Base-by-base conservation (phyloP, 2,797 vertebrate genomes). In the Chloroceryle inda region DNA sequence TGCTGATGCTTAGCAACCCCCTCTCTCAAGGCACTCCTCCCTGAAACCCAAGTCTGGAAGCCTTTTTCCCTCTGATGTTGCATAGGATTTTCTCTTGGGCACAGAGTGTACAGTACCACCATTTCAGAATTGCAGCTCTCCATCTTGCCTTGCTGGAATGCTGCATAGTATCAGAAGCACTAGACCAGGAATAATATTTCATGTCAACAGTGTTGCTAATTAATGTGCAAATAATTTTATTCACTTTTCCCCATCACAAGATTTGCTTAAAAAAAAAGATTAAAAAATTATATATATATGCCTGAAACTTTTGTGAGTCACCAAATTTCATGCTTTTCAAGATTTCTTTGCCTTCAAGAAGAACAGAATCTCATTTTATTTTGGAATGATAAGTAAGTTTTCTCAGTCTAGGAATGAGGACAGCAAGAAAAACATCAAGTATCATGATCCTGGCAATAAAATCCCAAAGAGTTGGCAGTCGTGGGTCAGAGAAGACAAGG, bases 341-440 rank as follows among this genome's bases (percentile, higher is more conserved):
- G 53, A 68, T 85, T 91, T 82, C 18, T 89, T 93, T 85, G 35
- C 81, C 47, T 88, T 62, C 50, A 56, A 66, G 61, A 83, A 69
- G 58, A 85, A 66, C 11, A 47, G 79, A 90, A 89, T 81, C 31
- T 91, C 40, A 72, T 88, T 95, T 96, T 82, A 50, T 52, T 92
- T 94, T 92, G 86, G 63, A 78, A 76, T 45, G 47, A 90, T 84
- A 94, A 91, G 59, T 77, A 91, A 75, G 35, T 88, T 86, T 93
- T 92, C 45, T 96, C 50, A 40, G 78, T 92, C 91, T 78, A 88
- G 87, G 87, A 95, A 69, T 40, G 56, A 33, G 87, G 68, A 81
- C 82, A 91, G 69, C 82, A 90, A 78, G 66, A 94, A 92, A 97
- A 94, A 91, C 85, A 94, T 88, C 62, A 84, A 90, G 91, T 89